Percentiles rank a stretch among this genome's conserved stretches.
phyloP scores from a whole-genome alignment of 2,888 invertebrate species.

The Idaea dimidiata region DNA sequence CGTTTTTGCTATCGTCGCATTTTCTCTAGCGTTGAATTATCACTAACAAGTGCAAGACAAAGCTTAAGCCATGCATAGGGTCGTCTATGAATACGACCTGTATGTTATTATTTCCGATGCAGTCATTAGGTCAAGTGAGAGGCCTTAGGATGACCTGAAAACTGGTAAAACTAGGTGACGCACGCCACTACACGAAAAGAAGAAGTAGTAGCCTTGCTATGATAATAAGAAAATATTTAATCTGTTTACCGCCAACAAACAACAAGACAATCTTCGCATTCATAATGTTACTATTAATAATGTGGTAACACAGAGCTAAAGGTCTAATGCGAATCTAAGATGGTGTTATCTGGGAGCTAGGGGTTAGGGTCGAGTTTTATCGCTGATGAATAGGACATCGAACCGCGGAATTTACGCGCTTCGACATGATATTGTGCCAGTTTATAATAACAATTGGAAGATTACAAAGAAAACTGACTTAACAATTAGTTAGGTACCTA shows the following conservation, averaged over 20 bases:
- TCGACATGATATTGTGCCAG: neutral
- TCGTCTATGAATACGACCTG: too few species aligned
- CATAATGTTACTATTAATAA: neutral
- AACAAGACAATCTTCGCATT: conserved; percentile 5
- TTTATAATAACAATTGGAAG: neutral
- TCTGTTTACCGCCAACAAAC: neutral
- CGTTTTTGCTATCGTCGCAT: too few species aligned
- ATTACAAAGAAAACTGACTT: neutral
- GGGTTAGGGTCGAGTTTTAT: conserved; percentile 38
- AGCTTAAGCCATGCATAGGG: too few species aligned
- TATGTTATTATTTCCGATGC: too few species aligned
- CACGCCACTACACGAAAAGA: too few species aligned
- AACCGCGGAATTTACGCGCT: conserved; percentile 28
- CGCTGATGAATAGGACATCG: conserved; percentile 46
- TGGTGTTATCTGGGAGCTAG: conserved; percentile 36
- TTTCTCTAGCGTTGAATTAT: too few species aligned
- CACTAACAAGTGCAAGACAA: too few species aligned
- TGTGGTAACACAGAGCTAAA: neutral
- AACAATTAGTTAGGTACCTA: too few species aligned
- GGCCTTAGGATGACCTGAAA: too few species aligned
- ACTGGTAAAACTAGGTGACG: too few species aligned
- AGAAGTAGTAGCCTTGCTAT: too few species aligned
- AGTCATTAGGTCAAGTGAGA: too few species aligned
- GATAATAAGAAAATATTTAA: neutral
- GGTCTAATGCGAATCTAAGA: conserved; percentile 46